Percentiles rank a stretch among this genome's conserved stretches.
phyloP scores from a whole-genome alignment of 2,113 vertebrate genomes.

The Marmota monax region DNA sequence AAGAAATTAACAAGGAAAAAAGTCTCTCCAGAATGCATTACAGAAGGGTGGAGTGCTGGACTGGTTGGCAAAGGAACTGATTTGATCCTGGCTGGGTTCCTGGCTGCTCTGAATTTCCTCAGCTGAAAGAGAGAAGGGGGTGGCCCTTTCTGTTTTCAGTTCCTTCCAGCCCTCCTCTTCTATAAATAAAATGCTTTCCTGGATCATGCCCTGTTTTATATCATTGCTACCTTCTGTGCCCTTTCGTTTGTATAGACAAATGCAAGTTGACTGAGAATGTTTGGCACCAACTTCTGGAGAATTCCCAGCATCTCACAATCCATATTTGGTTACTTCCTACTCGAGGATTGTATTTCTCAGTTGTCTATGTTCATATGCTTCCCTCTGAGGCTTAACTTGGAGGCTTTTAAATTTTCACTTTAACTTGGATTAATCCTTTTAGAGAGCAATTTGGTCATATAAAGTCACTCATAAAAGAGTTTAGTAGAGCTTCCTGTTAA shows the following conservation, averaged over 20 bases:
- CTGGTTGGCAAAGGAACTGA: neutral
- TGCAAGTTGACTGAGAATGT: neutral
- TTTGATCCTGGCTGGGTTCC: neutral
- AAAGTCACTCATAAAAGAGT: neutral
- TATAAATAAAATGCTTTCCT: constrained; percentile 63
- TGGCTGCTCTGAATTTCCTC: neutral
- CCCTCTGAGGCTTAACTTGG: constrained; percentile 40
- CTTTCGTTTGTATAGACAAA: neutral
- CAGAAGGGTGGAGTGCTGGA: neutral
- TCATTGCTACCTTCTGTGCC: constrained; percentile 7
- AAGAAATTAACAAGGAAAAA: constrained; percentile 16
- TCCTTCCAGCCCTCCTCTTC: constrained; percentile 21
- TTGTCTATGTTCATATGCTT: neutral
- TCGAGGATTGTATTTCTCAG: neutral
- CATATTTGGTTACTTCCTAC: neutral
- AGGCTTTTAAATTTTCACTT: constrained; percentile 43
- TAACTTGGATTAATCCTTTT: constrained; percentile 12
- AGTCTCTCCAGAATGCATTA: neutral
- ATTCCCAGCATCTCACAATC: constrained; percentile 16
- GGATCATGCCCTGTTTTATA: neutral
- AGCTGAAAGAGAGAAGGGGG: neutral
- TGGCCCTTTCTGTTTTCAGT: neutral
- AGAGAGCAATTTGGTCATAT: constrained; percentile 52
- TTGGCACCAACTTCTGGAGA: neutral
- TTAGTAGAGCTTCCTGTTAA: neutral